These are phyloP conservation scores for Hormaphis cornu DNA, from an alignment of 1,140 invertebrate species.

Conservation along the genomic window DNA sequence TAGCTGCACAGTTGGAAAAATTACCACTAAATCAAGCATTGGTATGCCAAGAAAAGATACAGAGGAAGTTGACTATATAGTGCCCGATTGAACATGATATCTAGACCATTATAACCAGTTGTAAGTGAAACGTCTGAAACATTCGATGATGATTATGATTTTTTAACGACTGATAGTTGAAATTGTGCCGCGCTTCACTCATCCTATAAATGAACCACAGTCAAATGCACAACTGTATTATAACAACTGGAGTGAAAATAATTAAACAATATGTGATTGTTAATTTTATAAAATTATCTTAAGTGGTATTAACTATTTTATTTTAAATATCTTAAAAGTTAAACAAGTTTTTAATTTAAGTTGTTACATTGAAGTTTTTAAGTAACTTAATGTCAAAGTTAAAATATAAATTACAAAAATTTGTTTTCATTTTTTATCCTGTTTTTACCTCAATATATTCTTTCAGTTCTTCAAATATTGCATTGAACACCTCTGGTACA, in stretches of 20 bases:
- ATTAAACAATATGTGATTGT: too few species aligned
- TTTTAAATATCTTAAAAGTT: not conserved
- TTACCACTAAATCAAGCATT: not conserved
- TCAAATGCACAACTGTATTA: not conserved
- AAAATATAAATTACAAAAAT: conserved; percentile 5
- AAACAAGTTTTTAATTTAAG: not conserved
- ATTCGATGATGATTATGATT: not conserved
- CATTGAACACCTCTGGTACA: not conserved
- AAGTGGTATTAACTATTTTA: not conserved
- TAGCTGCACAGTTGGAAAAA: not conserved
- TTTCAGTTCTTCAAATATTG: conserved; percentile 1
- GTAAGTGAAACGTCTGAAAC: not conserved
- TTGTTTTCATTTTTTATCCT: not conserved
- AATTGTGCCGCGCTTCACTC: not conserved
- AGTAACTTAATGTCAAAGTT: not conserved
- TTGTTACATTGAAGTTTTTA: not conserved
- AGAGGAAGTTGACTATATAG: not conserved
- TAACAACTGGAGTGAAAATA: not conserved
- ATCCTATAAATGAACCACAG: not conserved
- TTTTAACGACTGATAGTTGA: not conserved
- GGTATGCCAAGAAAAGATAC: not conserved
- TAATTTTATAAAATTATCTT: not conserved
- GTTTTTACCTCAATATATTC: conserved; percentile 6
- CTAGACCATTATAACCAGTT: not conserved
- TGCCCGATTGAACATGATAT: not conserved